Base-by-base conservation (phyloP, 2,888 invertebrate species). In the Unio pictorum region DNA sequence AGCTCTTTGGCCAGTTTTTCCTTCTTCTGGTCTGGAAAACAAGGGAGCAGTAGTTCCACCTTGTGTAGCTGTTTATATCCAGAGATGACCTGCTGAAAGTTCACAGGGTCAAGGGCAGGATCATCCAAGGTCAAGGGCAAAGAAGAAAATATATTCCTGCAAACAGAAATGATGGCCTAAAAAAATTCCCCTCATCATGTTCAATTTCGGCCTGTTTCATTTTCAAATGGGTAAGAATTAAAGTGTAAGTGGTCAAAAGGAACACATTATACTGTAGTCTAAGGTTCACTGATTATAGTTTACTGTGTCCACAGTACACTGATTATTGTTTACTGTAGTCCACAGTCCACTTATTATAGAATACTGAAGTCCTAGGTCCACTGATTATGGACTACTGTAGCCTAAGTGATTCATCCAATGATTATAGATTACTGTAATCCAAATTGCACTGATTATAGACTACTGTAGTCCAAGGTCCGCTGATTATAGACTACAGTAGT, bases 31-130 rank as follows among this genome's bases (percentile, higher is more conserved):
- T 71, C 67, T 45, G 62, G 72, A 64, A 72, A 62, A 62, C 74
- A 69, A 57, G 72, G 74, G 26, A 74, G 55, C 17, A 88, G 76
- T n/a, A 87, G 73, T 15, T 75, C 79, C 15, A 80, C 82, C 61
- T 72, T 77, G 62, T 84, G 81, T 28, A 88, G 75, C 71, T 80
- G 83, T 28, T 73, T 72, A 69, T 85, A 87, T 5, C 88, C 88
- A 34, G 78, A 68, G 55, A 87, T 74, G 45, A 83, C 73, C 73
- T 86, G 85, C 55, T 80, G 75, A 61, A 87, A 67, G 28, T 64
- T 62, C 4, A 81, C 65, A 70, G 78, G 75, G 70, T 86, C 84
- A 18, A 72, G 45, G 4, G 34, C 64, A 5, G 71, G 66, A 56
- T 82, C 79, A 61, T 73, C 66, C 64, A 87, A 72, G 11, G 74